Base-by-base conservation (phyloP, 2,888 invertebrate species). In the Mactromeris polynyma region DNA sequence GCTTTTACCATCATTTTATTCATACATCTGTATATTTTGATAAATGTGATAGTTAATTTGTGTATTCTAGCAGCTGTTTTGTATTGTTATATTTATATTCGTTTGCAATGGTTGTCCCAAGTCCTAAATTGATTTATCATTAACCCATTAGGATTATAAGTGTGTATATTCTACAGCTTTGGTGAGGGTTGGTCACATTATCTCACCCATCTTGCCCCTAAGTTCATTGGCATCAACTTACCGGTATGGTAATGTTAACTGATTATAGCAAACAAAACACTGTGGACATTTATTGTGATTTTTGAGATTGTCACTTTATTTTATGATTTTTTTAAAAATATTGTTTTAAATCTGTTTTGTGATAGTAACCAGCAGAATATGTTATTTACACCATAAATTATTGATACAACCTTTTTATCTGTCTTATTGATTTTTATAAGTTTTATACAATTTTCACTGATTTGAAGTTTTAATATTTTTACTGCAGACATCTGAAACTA, bases 21-120 rank as follows among this genome's bases (percentile, higher is more conserved):
- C 90, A 90, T 90, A 73, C 81, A 79, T 88, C 31, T 90, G 87
- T 90, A 90, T 90, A 90, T 88, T 90, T 88, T 90, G 90, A 90
- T 85, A 83, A 86, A 83, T 90, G 90, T 90, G 90, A 90, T 90
- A 90, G 87, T 51, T 86, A 80, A 46, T 54, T 38, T 86, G 46
- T 83, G 58, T 83, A 46, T 83, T 83, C 42, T 73, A 83, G 83
- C 83, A 83, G 42, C 38, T 73, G 31, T 73, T 73, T 73, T 73
- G 33, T 73, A 73, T 73, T 33, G 73, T 73, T 73, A 73, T 73
- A 73, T 73, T 73, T 73, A 73, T 73, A 73, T 73, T 73, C 19
- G 33, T 73, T 73, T 73, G 73, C 36, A 64, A 64, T 64, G 58
- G 2, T 64, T 64, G 26, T 64, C 58, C n/a, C n/a, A n/a, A n/a